A percentile compares a stretch with the other conserved stretches of the same genome.
These are phyloP conservation scores for Ephialtes manifestator DNA, from an alignment of 2,888 invertebrate genomes.

Conservation along the genomic window DNA sequence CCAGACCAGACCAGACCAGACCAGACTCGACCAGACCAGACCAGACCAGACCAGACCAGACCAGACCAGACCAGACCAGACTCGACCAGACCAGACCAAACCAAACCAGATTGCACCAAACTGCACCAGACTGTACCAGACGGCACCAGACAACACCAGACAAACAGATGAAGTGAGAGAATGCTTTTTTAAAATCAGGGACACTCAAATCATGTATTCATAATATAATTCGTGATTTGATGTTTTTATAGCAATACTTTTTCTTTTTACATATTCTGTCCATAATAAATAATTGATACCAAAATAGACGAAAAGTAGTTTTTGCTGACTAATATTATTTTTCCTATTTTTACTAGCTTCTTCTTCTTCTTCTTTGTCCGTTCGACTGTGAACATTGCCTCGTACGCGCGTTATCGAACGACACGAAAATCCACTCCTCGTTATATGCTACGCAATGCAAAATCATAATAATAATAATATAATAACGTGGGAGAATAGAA, in stretches of 20 bases:
- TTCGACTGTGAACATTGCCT: neutral
- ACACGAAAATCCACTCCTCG: constrained; percentile 18
- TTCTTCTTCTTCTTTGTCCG: neutral
- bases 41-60: no score
- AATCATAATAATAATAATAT: neutral
- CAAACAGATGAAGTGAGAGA: no score
- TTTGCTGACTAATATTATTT: neutral
- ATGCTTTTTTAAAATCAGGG: no score
- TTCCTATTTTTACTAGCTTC: neutral
- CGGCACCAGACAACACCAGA: neutral
- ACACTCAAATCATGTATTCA: no score
- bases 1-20: no score
- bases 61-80: neutral
- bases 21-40: no score
- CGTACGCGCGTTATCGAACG: constrained; percentile 9
- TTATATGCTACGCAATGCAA: neutral
- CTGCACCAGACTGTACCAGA: neutral
- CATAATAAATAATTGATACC: no score
- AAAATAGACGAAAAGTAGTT: neutral
- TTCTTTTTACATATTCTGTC: no score
- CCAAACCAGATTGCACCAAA: neutral
- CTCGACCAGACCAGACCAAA: neutral
- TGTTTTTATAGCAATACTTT: no score
- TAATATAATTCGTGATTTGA: no score
- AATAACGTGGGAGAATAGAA: neutral